phyloP scores from a whole-genome alignment of 2,113 vertebrate genomes.

The Hippocampus zosterae region DNA sequence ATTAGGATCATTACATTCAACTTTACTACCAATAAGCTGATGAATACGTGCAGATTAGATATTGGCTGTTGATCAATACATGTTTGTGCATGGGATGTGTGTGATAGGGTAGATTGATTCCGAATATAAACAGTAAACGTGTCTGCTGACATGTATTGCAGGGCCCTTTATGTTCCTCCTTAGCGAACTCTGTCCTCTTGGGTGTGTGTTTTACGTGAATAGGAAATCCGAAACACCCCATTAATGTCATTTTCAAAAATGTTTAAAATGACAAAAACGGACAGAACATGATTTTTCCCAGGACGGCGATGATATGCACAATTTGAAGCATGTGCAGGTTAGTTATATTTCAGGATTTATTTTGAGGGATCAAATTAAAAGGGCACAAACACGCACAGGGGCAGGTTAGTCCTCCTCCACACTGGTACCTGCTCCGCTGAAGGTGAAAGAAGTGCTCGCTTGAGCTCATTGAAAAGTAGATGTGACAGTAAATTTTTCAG shows the following conservation, averaged over 20 bases:
- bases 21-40: conserved; percentile 64
- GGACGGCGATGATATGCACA: too few species aligned
- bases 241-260: too few species aligned
- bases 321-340: too few species aligned
- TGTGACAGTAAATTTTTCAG: conserved; percentile 96
- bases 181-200: conserved; percentile 35
- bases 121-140: conserved; percentile 63
- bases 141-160: conserved; percentile 55
- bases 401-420: conserved; percentile 53
- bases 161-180: conserved; percentile 61
- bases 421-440: conserved; percentile 78
- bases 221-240: too few species aligned
- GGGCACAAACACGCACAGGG: neutral
- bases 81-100: conserved; percentile 52
- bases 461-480: conserved; percentile 91
- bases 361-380: neutral
- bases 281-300: too few species aligned
- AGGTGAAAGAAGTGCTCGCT: conserved; percentile 95
- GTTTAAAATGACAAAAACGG: too few species aligned
- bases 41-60: conserved; percentile 63
- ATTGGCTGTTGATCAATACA: conserved; percentile 26
- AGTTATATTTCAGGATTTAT: too few species aligned
- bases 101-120: conserved; percentile 66
- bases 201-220: conserved; percentile 4
- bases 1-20: too few species aligned